These are phyloP conservation scores for Pempheris klunzingeri DNA, from an alignment of 2,797 vertebrate species.

Conservation along the genomic window DNA sequence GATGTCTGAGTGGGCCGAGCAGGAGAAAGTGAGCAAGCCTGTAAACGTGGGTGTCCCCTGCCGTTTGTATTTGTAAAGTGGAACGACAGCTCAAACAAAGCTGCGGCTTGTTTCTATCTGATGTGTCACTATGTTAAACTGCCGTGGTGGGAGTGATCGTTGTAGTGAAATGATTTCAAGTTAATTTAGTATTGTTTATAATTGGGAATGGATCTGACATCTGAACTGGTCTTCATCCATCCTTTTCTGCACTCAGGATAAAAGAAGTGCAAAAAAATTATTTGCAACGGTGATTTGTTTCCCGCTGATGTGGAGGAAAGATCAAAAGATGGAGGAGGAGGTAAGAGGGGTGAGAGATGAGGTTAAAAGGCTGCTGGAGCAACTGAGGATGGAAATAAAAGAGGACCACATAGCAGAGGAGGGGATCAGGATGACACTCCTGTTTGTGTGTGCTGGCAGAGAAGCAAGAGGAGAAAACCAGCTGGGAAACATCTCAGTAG, in stretches of 20 bases:
- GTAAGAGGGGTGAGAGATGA: slow-evolving; percentile 44
- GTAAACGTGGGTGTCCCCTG: slow-evolving; percentile 28
- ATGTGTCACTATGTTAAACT: neutral
- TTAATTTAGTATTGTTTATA: slow-evolving; percentile 7
- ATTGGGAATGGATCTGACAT: slow-evolving; percentile 40
- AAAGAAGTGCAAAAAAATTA: slow-evolving; percentile 48
- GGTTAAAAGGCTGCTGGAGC: slow-evolving; percentile 46
- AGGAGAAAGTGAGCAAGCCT: slow-evolving; percentile 57
- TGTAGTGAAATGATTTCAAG: neutral
- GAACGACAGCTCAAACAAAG: neutral
- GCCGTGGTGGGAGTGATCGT: neutral
- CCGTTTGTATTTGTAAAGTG: slow-evolving; percentile 29
- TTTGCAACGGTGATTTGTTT: slow-evolving; percentile 59
- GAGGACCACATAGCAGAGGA: slow-evolving; percentile 20
- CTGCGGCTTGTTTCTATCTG: neutral
- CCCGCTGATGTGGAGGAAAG: slow-evolving; percentile 32
- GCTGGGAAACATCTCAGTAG: slow-evolving; percentile 53
- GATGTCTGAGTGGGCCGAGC: slow-evolving; percentile 72
- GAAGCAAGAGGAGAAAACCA: slow-evolving; percentile 46
- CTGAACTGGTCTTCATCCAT: slow-evolving; percentile 49
- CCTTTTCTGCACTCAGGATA: slow-evolving; percentile 20
- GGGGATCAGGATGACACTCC: slow-evolving; percentile 32
- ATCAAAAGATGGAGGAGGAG: slow-evolving; percentile 54
- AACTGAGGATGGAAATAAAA: slow-evolving; percentile 40
- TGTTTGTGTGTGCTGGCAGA: slow-evolving; percentile 39